Base-by-base conservation (phyloP, 1,140 invertebrate species). In the Polypedilum pembai region DNA sequence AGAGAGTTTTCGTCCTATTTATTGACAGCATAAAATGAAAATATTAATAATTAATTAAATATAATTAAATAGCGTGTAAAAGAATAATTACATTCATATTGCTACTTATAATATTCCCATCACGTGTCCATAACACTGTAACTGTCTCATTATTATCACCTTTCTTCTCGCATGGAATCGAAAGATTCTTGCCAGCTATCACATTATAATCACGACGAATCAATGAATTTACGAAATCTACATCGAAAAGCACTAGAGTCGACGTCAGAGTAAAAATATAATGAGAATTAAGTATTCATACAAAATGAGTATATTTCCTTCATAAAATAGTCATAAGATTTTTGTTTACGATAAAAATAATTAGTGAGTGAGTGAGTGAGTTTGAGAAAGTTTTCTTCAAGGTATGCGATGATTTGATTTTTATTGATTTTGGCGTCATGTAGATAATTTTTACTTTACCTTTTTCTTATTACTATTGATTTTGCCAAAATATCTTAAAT, bases 161-260 rank as follows among this genome's bases (percentile, higher is more conserved):
- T 33, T 33, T 33, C 24, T 33, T 33, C 24, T 33, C 24, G 24
- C 65, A 69, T 21, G 65, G 20, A 8, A 69, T 69, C 5, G 65
- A 20, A 10, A 69, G 15, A 69, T 69, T 69, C 18, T 21, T 18
- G 18, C 65, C 65, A 8, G 17, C 65, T 18, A 18, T n/a, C 8
- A 69, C 65, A 69, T 7, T 69, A 12, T 20, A 69, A 69, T 69
- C 65, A 21, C 65, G 65, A 69, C 20, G 65, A 10, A 69, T 18
- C n/a, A 69, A 18, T n/a, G 65, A 69, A 18, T 20, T 20, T 69
- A 10, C 65, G 65, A 69, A 69, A 69, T 69, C 4, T 69, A 69
- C 8, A 69, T 69, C 18, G 17, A 21, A 69, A 69, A 69, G 20
- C 65, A 69, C 65, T 69, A 18, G n/a, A 33, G 24, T n/a, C n/a